A percentile compares a stretch with the other conserved stretches of the same genome.
These are phyloP conservation scores for Lomographa bimaculata DNA, from an alignment of 2,888 invertebrate genomes.

Conservation along the genomic window DNA sequence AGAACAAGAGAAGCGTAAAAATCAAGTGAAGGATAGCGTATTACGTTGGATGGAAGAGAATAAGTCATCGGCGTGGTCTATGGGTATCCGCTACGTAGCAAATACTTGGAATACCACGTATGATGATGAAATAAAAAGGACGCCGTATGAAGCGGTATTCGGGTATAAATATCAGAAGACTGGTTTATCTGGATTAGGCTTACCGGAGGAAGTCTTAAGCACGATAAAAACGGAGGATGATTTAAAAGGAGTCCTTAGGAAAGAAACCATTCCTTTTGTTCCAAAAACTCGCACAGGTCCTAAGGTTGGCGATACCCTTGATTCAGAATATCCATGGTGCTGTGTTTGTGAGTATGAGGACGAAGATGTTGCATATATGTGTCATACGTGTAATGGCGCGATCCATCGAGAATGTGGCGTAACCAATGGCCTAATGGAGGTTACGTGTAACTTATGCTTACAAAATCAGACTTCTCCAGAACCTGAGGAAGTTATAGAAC, in stretches of 20 bases:
- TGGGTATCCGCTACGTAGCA: constrained; percentile 1
- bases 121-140: constrained; percentile 2
- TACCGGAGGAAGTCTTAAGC: neutral
- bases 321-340: constrained; percentile 1
- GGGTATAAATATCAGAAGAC: too few relatives aligned
- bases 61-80: constrained; percentile 1
- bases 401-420: constrained; percentile 4
- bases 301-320: too few relatives aligned
- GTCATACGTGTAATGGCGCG: constrained; percentile 2
- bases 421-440: neutral
- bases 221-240: constrained; percentile 2
- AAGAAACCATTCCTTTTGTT: too few relatives aligned
- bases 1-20: too few relatives aligned
- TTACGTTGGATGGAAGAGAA: constrained; percentile 3
- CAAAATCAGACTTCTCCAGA: too few relatives aligned
- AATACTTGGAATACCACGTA: constrained; percentile 1
- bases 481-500: too few relatives aligned
- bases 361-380: neutral
- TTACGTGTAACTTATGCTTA: constrained; percentile 7
- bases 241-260: neutral
- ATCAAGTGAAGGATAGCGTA: neutral
- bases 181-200: too few relatives aligned
- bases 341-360: constrained; percentile 10
- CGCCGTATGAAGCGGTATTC: constrained; percentile 1
- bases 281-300: too few relatives aligned